Percentiles rank a stretch among this genome's conserved stretches.
These are phyloP conservation scores for Sericinus montela DNA, from an alignment of 2,888 invertebrate genomes.

Conservation along the genomic window DNA sequence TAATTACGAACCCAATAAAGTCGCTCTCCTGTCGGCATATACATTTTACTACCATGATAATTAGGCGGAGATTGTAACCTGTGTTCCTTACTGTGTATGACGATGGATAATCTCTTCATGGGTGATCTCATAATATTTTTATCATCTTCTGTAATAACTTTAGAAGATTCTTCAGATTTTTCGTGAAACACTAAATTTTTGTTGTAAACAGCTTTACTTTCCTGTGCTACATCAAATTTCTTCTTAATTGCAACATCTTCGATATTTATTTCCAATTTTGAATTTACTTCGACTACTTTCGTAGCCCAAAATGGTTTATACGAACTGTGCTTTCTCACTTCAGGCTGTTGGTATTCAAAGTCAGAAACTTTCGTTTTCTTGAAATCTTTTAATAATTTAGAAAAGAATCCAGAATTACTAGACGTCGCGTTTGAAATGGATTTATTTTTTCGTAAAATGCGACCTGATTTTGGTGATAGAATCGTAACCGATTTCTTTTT, in stretches of 20 bases:
- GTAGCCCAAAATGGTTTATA: slow-evolving; percentile 66
- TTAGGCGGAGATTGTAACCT: slow-evolving; percentile 41
- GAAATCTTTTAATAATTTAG: slow-evolving; percentile 52
- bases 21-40: slow-evolving; percentile 61
- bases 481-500: slow-evolving; percentile 57
- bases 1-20: slow-evolving; percentile 61
- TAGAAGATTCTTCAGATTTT: slow-evolving; percentile 35
- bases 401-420: slow-evolving; percentile 38
- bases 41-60: slow-evolving; percentile 62
- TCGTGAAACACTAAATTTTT: slow-evolving; percentile 36
- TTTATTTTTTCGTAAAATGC: slow-evolving; percentile 40
- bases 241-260: slow-evolving; percentile 25
- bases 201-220: slow-evolving; percentile 31
- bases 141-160: slow-evolving; percentile 29
- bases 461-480: slow-evolving; percentile 58
- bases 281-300: slow-evolving; percentile 34
- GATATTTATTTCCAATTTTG: slow-evolving; percentile 7
- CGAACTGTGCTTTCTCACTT: slow-evolving; percentile 46
- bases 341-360: slow-evolving; percentile 51
- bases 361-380: slow-evolving; percentile 57
- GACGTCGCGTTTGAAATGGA: background rate
- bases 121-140: slow-evolving; percentile 20
- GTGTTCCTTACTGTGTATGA: slow-evolving; percentile 44
- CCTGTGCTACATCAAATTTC: slow-evolving; percentile 27
- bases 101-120: slow-evolving; percentile 34